Base-by-base conservation (phyloP, 2,113 vertebrate genomes). In the Beaufortia kweichowensis region DNA sequence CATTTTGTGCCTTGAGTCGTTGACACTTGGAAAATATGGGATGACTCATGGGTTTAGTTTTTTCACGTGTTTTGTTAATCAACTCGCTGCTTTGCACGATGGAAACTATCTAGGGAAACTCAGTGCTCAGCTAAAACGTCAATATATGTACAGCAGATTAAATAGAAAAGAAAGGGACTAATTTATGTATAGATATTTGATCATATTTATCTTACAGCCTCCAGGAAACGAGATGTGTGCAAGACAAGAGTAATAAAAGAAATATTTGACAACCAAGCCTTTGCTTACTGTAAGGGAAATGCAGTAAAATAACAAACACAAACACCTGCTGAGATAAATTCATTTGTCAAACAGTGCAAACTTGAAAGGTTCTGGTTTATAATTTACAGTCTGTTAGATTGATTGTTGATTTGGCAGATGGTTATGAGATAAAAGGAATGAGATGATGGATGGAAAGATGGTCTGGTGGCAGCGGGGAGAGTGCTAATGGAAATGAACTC, bases 371-470 rank as follows among this genome's bases (percentile, higher is more conserved):
- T 39, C 11, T 11, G 9, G 2, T 39, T 35, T 39, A n/a, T 39
- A 39, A 39, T 39, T 10, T 39, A 35, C 33, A 39, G 63, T n/a
- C n/a, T n/a, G n/a, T n/a, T n/a, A n/a, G n/a, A n/a, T n/a, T n/a
- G 43, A 60, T 50, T 69, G 11, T 19, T 72, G 12, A 17, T 35
- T 68, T 71, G 9, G 35, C 65, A 29, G 23, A n/a, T n/a, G n/a
- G n/a, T n/a, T n/a, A 80, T 9, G 67, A 48, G 64, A 59, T 69
- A 15, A 68, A 31, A 68, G 46, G 59, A 70, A 56, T 26, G n/a
- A 50, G 28, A 19, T 12, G 59, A 62, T 35, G 23, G 62, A 61
- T 41, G 46, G 24, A 7, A 12, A 24, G 19, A 26, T 24, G 59
- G 28, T 17, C 41, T 17, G 29, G 41, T 21, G 28, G 35, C 48